Percentiles rank a stretch among this genome's conserved stretches.
Evolutionary conservation across 2,888 invertebrate genomes (phyloP).

Genomic region (Coleophora deauratella): DNA sequence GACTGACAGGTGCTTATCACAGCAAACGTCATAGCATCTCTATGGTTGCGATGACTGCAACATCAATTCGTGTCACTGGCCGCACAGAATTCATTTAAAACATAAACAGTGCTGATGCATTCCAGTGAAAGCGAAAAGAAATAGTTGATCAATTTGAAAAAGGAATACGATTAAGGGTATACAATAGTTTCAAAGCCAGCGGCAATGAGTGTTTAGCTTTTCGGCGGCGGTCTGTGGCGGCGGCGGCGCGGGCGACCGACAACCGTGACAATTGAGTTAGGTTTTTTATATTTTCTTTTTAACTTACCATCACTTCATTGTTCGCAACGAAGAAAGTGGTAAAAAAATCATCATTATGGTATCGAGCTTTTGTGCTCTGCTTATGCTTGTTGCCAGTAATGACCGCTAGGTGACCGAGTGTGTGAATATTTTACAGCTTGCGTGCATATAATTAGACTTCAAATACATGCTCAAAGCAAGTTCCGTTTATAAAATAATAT

Average conservation of each 20-base stretch:
- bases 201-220: background rate
- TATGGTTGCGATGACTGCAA: too few species aligned
- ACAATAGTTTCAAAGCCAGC: constrained; percentile 25
- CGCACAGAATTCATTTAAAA: constrained; percentile 15
- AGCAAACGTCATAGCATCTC: too few species aligned
- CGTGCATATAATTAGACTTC: constrained; percentile 28
- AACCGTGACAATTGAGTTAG: constrained; percentile 62
- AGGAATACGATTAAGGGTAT: constrained; percentile 12
- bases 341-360: constrained; percentile 48
- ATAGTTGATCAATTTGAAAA: constrained; percentile 32
- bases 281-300: constrained; percentile 43
- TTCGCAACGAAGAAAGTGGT: constrained; percentile 49
- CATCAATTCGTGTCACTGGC: background rate
- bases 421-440: constrained; percentile 24
- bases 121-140: constrained; percentile 56
- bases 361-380: constrained; percentile 32
- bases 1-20: too few species aligned
- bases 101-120: constrained; percentile 33
- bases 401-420: constrained; percentile 17
- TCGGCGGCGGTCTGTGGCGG: constrained; percentile 5
- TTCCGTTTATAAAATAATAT: constrained; percentile 1
- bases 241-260: constrained; percentile 23
- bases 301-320: constrained; percentile 26
- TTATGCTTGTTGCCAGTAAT: constrained; percentile 12
- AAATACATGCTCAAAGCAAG: constrained; percentile 11